phyloP scores from a whole-genome alignment of 2,888 invertebrate species.

The Phortica magna region DNA sequence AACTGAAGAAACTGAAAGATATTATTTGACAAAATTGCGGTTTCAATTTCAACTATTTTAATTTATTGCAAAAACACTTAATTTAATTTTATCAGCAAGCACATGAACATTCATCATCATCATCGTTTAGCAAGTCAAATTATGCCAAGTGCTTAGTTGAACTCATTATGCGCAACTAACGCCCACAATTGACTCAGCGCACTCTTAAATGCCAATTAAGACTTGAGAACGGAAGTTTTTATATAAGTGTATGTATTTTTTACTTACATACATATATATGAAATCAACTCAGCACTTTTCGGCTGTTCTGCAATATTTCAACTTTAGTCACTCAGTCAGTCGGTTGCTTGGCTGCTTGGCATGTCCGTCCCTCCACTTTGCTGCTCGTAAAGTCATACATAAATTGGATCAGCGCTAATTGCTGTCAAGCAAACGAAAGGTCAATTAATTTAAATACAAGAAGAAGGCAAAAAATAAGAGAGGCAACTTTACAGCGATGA shows the following conservation, averaged over 20 bases:
- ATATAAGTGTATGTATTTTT: too few species aligned
- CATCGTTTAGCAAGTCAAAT: too few species aligned
- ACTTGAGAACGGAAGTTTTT: slow-evolving; percentile 26
- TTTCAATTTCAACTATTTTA: too few species aligned
- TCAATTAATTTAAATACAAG: slow-evolving; percentile 72
- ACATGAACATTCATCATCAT: too few species aligned
- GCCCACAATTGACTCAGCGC: slow-evolving; percentile 13
- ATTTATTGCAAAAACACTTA: too few species aligned
- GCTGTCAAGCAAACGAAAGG: slow-evolving; percentile 64
- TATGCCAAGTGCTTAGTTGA: too few species aligned
- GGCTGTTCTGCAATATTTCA: neutral
- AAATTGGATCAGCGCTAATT: slow-evolving; percentile 67
- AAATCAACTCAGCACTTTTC: slow-evolving; percentile 7
- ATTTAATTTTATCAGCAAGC: too few species aligned
- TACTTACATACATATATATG: neutral
- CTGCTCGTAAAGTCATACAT: slow-evolving; percentile 42
- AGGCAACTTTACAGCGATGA: neutral
- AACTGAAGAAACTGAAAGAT: too few species aligned
- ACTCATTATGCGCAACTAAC: neutral
- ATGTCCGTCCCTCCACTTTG: neutral
- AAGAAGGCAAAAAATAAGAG: slow-evolving; percentile 49
- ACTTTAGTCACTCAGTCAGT: neutral
- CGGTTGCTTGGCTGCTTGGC: neutral
- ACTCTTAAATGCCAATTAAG: slow-evolving; percentile 14
- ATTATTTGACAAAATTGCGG: too few species aligned